These are phyloP conservation scores for Dinocampus coccinellae DNA, from an alignment of 2,888 invertebrate genomes.

Conservation along the genomic window DNA sequence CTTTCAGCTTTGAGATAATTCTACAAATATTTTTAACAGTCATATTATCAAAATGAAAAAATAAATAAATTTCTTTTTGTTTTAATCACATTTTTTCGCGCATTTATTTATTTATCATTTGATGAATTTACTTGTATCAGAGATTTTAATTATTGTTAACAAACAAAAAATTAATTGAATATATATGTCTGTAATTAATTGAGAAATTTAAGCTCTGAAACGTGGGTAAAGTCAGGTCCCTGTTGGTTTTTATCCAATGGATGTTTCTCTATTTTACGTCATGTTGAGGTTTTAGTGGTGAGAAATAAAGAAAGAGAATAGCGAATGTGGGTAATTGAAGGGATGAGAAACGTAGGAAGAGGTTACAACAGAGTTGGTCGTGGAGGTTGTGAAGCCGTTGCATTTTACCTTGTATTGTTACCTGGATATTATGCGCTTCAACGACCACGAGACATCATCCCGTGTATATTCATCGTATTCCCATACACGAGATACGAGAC, in stretches of 20 bases:
- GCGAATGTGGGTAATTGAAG: background rate
- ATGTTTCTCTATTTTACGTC: background rate
- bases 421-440: background rate
- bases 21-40: background rate
- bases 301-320: background rate
- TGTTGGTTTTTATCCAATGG: background rate
- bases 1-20: background rate
- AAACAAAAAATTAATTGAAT: background rate
- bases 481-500: background rate
- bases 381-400: too few relatives aligned
- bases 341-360: background rate
- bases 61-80: too few relatives aligned
- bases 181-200: background rate
- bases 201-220: background rate
- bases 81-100: too few relatives aligned
- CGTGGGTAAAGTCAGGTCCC: background rate
- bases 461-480: background rate
- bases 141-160: background rate
- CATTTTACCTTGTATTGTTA: background rate
- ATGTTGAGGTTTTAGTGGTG: background rate
- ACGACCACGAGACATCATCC: background rate
- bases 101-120: too few relatives aligned
- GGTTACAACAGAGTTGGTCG: background rate
- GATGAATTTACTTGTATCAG: too few relatives aligned
- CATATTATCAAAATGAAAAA: too few relatives aligned